Evolutionary conservation across 2,113 vertebrate genomes (phyloP), one percentile per base, ranked within the genome.

Genomic region (Alexandromys fortis): DNA sequence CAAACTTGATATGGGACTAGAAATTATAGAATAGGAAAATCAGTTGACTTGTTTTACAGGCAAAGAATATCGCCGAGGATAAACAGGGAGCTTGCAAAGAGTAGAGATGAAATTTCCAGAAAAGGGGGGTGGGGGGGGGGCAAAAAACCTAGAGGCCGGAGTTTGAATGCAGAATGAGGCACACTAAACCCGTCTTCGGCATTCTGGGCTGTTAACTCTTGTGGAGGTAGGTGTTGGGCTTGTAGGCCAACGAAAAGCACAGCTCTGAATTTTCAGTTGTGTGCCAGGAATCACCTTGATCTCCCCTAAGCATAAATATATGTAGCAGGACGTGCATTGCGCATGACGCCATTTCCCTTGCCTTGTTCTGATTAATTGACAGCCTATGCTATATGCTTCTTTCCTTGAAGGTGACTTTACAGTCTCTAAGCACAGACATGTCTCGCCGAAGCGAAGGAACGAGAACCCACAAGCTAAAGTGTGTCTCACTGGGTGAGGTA

Each of bases 381-480:
- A 96, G 93, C 90, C 82, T 63, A 91, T 63, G 14, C 94, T 94
- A n/a, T 97, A 87, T 93, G 94, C 95, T 86, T 96, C 78, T 95
- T 94, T 95, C 92, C 95, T n/a, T 92, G 86, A 97, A 96, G 97
- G 95, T 97, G 97, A 96, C 95, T 94, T 95, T 96, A 92, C 82
- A 94, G 38, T 97, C 92, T 96, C 89, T 92, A 97, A 96, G 90
- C 94, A 93, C 92, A 94, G 96, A 96, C 86, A 88, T 91, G 90
- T 96, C 94, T 96, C 92, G 79, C 82, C 35, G 75, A 95, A 94
- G 92, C 91, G 63, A 78, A 93, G 86, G 91, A 96, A 94, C 86
- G 96, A 94, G 95, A 97, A 67, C 58, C 90, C 88, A 94, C 76
- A 92, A 92, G 92, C 92, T 92, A 89, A 94, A 94, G 73, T 96